These are phyloP conservation scores for Sarcophaga bullata DNA, from an alignment of 1,140 invertebrate species.

Conservation along the genomic window DNA sequence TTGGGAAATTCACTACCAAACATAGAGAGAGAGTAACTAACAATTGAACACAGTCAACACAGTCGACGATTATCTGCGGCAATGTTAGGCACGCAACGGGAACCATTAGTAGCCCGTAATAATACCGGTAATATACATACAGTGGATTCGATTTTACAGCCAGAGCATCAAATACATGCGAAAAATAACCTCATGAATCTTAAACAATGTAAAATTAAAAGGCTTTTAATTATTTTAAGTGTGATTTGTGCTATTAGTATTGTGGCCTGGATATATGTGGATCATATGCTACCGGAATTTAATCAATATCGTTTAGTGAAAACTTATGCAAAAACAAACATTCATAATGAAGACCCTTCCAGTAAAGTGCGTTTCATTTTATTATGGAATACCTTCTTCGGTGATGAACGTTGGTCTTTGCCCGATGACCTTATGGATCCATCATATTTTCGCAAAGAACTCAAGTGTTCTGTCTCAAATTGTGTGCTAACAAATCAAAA, in stretches of 20 bases:
- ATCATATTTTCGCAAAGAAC: slow-evolving; percentile 51
- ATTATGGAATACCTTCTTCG: slow-evolving; percentile 59
- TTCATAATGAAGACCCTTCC: not conserved
- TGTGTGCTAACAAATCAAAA: slow-evolving; percentile 57
- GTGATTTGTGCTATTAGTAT: not conserved
- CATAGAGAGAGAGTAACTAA: not conserved
- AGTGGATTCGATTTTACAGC: not conserved
- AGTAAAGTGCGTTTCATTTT: slow-evolving; percentile 50
- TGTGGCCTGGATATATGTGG: slow-evolving; percentile 39
- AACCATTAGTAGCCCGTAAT: not conserved
- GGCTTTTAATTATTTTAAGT: not conserved
- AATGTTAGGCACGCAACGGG: not conserved
- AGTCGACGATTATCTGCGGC: not conserved
- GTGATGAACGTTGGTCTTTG: slow-evolving; percentile 54
- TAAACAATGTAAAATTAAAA: not conserved
- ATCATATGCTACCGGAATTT: slow-evolving; percentile 50
- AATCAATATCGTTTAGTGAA: slow-evolving; percentile 56
- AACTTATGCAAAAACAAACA: slow-evolving; percentile 33
- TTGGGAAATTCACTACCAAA: not conserved
- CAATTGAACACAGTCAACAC: not conserved
- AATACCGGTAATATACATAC: not conserved
- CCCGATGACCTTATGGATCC: slow-evolving; percentile 52
- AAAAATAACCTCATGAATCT: not conserved
- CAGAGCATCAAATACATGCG: not conserved
- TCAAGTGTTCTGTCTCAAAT: slow-evolving; percentile 52